These are phyloP conservation scores for Centroberyx gerrardi DNA, from an alignment of 2,797 vertebrate genomes.

Conservation along the genomic window DNA sequence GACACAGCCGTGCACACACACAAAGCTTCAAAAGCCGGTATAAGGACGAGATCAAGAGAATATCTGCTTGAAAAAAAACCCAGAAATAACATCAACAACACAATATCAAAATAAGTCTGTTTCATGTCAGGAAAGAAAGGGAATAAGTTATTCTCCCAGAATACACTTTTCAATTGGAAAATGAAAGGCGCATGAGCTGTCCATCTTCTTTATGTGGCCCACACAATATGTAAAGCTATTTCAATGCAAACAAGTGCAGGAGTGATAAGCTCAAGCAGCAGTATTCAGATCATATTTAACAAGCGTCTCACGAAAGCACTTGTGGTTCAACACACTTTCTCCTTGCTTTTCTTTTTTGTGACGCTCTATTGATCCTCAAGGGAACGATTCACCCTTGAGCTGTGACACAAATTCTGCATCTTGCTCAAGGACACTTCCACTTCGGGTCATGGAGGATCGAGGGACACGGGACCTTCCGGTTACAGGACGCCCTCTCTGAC, in stretches of 20 bases:
- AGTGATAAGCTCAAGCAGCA: slow-evolving; percentile 15
- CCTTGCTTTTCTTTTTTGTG: too few species aligned
- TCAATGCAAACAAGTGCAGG: slow-evolving; percentile 27
- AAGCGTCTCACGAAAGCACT: not conserved
- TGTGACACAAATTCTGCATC: not conserved
- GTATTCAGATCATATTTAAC: slow-evolving; percentile 11
- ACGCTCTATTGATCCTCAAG: too few species aligned
- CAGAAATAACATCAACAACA: slow-evolving; percentile 48
- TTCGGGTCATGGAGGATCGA: not conserved
- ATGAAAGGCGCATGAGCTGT: slow-evolving; percentile 44
- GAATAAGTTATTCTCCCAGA: slow-evolving; percentile 57
- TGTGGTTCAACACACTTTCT: not conserved
- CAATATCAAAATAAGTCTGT: slow-evolving; percentile 61
- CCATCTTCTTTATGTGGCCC: slow-evolving; percentile 25
- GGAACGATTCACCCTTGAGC: not conserved
- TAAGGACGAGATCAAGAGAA: slow-evolving; percentile 72
- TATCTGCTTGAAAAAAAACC: slow-evolving; percentile 43
- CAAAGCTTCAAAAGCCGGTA: slow-evolving; percentile 59
- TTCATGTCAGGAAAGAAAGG: slow-evolving; percentile 67
- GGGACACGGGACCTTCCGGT: too few species aligned
- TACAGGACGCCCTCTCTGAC: too few species aligned
- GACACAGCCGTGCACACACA: not conserved
- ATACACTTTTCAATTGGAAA: slow-evolving; percentile 47
- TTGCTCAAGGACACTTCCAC: not conserved
- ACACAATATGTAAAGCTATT: slow-evolving; percentile 45